Conservation (phyloP, 2,113 vertebrate genomes). For the Thunnus maccoyii region DNA sequence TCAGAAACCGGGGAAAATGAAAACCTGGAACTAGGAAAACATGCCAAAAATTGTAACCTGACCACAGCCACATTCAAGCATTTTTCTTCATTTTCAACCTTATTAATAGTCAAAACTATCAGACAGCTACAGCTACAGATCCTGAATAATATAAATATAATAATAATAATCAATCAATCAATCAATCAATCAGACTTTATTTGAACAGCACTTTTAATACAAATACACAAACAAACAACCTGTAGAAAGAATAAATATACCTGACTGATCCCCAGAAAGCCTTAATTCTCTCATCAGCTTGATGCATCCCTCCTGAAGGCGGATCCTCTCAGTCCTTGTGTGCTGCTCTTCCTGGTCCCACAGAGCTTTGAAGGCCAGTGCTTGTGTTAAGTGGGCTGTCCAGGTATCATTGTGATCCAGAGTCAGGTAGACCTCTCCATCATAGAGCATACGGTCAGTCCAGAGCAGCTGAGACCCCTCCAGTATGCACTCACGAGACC, state of each 20-base stretch:
- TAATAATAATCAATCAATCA: no score
- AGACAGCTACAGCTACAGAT: no score
- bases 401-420: slow-evolving; percentile 59
- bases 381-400: slow-evolving; percentile 54
- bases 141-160: no score
- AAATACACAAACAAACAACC: no score
- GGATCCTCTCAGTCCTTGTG: slow-evolving; percentile 31
- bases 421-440: slow-evolving; percentile 63
- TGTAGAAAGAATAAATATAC: slow-evolving; percentile 25
- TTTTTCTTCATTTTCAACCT: no score
- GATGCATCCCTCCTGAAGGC: slow-evolving; percentile 64
- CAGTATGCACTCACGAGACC: slow-evolving; percentile 68
- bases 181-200: no score
- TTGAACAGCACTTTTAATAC: no score
- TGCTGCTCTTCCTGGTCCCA: slow-evolving; percentile 52
- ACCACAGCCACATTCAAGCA: no score
- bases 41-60: no score
- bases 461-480: slow-evolving; percentile 65
- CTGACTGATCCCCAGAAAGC: slow-evolving; percentile 52
- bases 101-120: no score
- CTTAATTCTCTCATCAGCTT: slow-evolving; percentile 63
- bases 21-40: no score
- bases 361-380: slow-evolving; percentile 40
- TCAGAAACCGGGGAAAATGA: slow-evolving; percentile 42
- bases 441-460: slow-evolving; percentile 64